Evolutionary conservation across 2,888 invertebrate species (phyloP).

Genomic region (Theretra japonica): DNA sequence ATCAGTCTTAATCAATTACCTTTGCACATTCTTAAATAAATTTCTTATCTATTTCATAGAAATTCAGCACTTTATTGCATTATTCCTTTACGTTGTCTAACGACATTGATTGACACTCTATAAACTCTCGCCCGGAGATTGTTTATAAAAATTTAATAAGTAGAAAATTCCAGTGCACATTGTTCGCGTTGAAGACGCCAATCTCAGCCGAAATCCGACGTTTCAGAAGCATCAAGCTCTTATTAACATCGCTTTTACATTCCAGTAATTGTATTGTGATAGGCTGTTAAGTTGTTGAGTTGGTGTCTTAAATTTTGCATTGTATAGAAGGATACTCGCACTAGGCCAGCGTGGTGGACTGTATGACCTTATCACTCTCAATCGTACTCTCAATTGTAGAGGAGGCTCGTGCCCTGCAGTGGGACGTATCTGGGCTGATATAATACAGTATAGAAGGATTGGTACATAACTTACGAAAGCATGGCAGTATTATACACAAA

Average conservation of each 20-base stretch:
- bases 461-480: background rate
- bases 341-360: too few species aligned
- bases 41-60: too few species aligned
- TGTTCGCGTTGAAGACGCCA: constrained; percentile 55
- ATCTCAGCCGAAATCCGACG: constrained; percentile 57
- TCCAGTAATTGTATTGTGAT: constrained; percentile 71
- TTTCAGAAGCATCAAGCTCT: constrained; percentile 52
- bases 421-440: too few species aligned
- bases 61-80: too few species aligned
- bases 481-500: too few species aligned
- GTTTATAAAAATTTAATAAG: constrained; percentile 42
- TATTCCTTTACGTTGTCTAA: background rate
- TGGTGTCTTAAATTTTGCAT: constrained; percentile 31
- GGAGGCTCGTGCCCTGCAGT: too few species aligned
- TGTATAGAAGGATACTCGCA: constrained; percentile 29
- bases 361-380: too few species aligned
- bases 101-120: background rate
- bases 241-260: constrained; percentile 58
- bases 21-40: too few species aligned
- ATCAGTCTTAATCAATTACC: too few species aligned
- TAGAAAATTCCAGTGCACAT: constrained; percentile 34
- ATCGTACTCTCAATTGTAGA: too few species aligned
- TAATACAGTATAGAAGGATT: constrained; percentile 30
- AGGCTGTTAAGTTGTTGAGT: constrained; percentile 50
- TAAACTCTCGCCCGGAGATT: background rate